Percentiles rank a stretch among this genome's conserved stretches.
phyloP scores from a whole-genome alignment of 2,113 vertebrate genomes.

The Bujurquina vittata region DNA sequence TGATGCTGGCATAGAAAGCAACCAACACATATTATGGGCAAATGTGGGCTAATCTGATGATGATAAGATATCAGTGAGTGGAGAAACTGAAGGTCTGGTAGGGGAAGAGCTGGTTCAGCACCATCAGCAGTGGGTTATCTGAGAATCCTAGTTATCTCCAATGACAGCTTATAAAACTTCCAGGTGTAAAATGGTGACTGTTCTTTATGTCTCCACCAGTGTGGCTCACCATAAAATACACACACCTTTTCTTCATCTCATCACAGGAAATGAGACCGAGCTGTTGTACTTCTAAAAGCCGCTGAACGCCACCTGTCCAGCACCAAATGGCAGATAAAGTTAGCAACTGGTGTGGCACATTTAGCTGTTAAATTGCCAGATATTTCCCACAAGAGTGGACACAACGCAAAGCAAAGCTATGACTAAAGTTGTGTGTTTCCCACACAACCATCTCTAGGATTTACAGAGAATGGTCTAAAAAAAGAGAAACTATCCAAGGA shows the following conservation, averaged over 20 bases:
- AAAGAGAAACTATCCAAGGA: too few species aligned
- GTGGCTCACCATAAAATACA: neutral
- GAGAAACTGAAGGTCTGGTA: neutral
- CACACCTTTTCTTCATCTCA: neutral
- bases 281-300: neutral
- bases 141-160: neutral
- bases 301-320: neutral
- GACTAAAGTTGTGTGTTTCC: neutral
- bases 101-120: neutral
- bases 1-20: neutral
- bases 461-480: too few species aligned
- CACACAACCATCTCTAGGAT: neutral
- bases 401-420: neutral
- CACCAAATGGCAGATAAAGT: constrained; percentile 1
- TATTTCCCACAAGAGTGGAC: neutral
- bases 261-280: neutral
- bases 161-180: neutral
- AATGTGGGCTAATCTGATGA: neutral
- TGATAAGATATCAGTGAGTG: neutral
- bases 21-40: neutral
- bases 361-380: neutral
- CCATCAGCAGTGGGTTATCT: neutral
- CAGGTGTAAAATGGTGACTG: neutral
- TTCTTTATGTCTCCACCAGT: neutral
- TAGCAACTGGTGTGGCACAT: neutral